phyloP scores from a whole-genome alignment of 2,888 invertebrate species.

The Dynastes tityus region DNA sequence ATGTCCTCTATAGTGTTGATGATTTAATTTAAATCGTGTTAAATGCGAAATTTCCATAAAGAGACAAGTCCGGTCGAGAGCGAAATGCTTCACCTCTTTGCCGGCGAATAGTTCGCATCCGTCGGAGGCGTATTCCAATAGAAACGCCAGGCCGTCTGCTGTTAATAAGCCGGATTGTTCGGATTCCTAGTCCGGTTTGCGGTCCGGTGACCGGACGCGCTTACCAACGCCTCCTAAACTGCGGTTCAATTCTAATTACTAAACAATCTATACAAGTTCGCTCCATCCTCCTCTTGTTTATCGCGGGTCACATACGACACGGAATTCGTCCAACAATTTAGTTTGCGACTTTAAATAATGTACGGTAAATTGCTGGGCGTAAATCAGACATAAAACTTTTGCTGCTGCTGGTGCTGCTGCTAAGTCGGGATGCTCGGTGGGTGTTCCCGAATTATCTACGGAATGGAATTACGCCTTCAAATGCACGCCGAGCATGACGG shows the following conservation, averaged over 20 bases:
- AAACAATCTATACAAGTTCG: conserved; percentile 53
- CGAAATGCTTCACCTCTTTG: conserved; percentile 34
- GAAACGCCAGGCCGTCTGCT: conserved; percentile 36
- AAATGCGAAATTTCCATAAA: not conserved
- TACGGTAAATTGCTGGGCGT: conserved; percentile 41
- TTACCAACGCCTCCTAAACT: conserved; percentile 51
- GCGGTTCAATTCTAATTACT: conserved; percentile 54
- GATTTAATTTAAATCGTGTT: conserved; percentile 26
- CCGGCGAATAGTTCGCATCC: conserved; percentile 43
- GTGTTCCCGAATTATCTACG: conserved; percentile 8
- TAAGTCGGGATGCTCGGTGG: not conserved
- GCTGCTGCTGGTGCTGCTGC: not conserved
- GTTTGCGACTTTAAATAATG: conserved; percentile 46
- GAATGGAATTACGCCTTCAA: conserved; percentile 20
- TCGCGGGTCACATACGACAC: conserved; percentile 45
- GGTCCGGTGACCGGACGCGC: conserved; percentile 53
- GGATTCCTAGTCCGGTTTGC: conserved; percentile 54
- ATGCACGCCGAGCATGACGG: not conserved
- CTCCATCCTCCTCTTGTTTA: conserved; percentile 35
- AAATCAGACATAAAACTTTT: conserved; percentile 39
- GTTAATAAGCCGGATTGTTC: conserved; percentile 55
- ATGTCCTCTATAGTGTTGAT: not conserved
- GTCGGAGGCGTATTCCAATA: conserved; percentile 30
- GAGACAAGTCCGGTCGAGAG: conserved; percentile 12
- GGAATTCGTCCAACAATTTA: conserved; percentile 42